Base-by-base conservation (phyloP, 1,140 invertebrate species). In the Drosophila tani region DNA sequence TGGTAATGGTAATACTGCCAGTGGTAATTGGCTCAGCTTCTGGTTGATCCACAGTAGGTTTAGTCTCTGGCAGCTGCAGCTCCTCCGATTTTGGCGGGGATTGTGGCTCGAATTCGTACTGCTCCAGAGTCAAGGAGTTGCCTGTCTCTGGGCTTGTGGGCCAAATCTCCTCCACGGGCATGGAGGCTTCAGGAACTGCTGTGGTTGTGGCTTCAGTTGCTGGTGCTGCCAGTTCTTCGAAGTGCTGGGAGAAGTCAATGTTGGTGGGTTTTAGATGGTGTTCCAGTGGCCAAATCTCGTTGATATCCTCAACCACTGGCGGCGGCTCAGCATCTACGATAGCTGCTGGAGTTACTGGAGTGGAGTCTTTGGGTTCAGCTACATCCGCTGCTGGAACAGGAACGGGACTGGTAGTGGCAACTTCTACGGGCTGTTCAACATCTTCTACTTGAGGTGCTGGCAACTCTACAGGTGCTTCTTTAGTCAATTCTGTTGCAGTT, bases 401-500 rank as follows among this genome's bases (percentile, higher is more conserved):
- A 90, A 90, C 90, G 53, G 85, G 77, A 86, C 85, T 92, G 84
- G 74, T 85, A 85, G 81, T 75, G 65, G 75, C 77, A 88, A 86
- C 82, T 65, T 84, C 80, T 88, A 92, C 76, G 41, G 74, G 79
- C 78, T 91, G 85, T 90, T 85, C 85, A 91, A 91, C 81, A 74
- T 84, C 91, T 92, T 84, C 91, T 92, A 92, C 91, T 90, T 91
- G 76, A 79, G 79, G 91, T 92, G 91, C 91, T 76, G 79, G 73
- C 78, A 92, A 88, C 79, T 91, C 90, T 91, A 92, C 87, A 79
- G 87, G 90, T 79, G 75, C 88, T 82, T 88, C 76, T 68, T 85
- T 80, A 38, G 66, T 82, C 70, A 76, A 82, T 82, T 69, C 80
- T 76, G 71, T 91, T 90, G 77, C 80, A 75, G 71, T 91, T 90